Base-by-base conservation (phyloP, 2,888 invertebrate genomes). In the Proisotoma minuta region DNA sequence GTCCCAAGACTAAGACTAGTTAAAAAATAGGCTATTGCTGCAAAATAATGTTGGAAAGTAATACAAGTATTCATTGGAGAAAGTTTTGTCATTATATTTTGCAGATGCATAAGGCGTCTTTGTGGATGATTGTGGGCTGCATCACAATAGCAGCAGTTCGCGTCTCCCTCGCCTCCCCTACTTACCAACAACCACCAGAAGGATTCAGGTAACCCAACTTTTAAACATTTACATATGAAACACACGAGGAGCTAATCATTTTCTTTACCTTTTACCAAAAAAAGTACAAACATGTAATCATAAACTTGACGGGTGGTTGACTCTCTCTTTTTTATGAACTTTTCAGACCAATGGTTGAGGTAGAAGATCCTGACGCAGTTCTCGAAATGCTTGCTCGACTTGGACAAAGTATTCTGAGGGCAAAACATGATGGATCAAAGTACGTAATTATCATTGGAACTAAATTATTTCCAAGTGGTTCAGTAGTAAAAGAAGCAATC, bases 371-470 rank as follows among this genome's bases (percentile, higher is more conserved):
- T 0, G 88, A 90, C 78, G 87, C 88, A 64, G 84, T 90, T 66
- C 78, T 88, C 80, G 87, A 88, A 74, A 83, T 90, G 78, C 81
- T 90, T 57, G 85, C 85, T 74, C 85, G 87, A 76, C 83, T 91
- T 75, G 85, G 86, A 71, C 87, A 87, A 78, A 85, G 87, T 73
- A 83, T 89, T 69, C 83, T 88, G 75, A 84, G 87, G 72, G 87
- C 88, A 75, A 84, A 85, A 76, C 73, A 73, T 62, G 73, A 73
- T 57, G 73, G 72, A 62, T 66, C 73, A 64, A 73, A 73, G 73
- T 73, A 66, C 71, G 64, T 66, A n/a, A n/a, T n/a, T n/a, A n/a
- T n/a, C n/a, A n/a, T n/a, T n/a, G n/a, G n/a, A n/a, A n/a, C n/a
- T n/a, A n/a, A n/a, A n/a, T n/a, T n/a, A n/a, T n/a, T n/a, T n/a